phyloP scores from a whole-genome alignment of 2,888 invertebrate species.

The Agrypnus murinus region DNA sequence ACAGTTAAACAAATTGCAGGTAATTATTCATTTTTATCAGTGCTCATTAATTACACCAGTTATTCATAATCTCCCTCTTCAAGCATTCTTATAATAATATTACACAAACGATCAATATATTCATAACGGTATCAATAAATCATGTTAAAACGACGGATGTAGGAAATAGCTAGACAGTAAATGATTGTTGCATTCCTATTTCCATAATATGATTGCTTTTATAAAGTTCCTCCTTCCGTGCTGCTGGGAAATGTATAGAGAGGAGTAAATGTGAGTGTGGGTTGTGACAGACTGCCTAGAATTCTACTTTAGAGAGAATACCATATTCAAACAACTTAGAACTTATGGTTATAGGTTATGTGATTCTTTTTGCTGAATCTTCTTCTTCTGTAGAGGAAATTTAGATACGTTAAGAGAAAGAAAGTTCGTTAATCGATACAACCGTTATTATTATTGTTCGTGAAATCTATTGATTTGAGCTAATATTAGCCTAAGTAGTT shows the following conservation, averaged over 20 bases:
- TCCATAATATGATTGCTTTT: conserved; percentile 33
- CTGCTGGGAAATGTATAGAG: conserved; percentile 15
- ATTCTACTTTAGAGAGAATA: conserved; percentile 4
- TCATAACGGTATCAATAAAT: conserved; percentile 13
- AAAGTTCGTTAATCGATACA: neutral
- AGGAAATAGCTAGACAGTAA: conserved; percentile 28
- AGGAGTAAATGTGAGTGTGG: conserved; percentile 11
- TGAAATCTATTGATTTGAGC: neutral
- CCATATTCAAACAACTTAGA: neutral
- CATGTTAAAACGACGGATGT: conserved; percentile 16
- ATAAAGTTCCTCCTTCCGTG: conserved; percentile 18
- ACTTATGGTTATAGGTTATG: neutral
- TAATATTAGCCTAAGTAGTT: too few species aligned
- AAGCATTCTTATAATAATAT: too few species aligned
- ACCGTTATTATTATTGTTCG: neutral
- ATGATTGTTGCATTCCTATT: conserved; percentile 30
- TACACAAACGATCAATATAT: neutral
- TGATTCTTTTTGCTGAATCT: neutral
- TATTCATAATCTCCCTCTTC: too few species aligned
- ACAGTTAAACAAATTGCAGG: too few species aligned
- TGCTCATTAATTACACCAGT: too few species aligned
- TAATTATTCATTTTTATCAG: too few species aligned
- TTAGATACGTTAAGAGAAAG: neutral
- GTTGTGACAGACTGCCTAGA: conserved; percentile 21
- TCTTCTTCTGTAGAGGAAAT: neutral